phyloP scores from a whole-genome alignment of 1,140 invertebrate genomes.

The Hylaeus anthracinus region DNA sequence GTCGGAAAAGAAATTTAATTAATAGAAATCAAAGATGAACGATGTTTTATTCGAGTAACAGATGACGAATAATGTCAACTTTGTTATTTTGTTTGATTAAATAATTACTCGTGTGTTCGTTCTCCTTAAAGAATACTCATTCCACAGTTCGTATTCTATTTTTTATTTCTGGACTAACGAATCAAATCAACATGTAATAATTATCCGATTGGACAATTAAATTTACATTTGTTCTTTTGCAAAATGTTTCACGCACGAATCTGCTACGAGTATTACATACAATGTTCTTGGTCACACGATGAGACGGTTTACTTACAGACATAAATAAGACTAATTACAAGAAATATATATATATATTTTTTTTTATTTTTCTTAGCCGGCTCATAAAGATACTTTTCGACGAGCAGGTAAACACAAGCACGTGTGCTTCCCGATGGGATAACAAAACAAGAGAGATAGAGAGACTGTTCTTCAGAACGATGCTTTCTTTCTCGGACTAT shows the following conservation, averaged over 20 bases:
- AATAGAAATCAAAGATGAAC: not conserved
- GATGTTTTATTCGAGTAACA: no score
- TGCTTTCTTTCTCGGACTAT: constrained; percentile 15
- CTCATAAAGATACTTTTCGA: constrained; percentile 16
- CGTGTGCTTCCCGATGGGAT: not conserved
- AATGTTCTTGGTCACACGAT: constrained; percentile 25
- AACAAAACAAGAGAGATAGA: not conserved
- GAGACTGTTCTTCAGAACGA: not conserved
- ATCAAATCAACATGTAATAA: no score
- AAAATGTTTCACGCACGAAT: constrained; percentile 1
- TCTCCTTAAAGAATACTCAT: no score
- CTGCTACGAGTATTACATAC: constrained; percentile 38
- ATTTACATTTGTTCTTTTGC: no score
- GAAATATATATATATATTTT: not conserved
- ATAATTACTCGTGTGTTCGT: no score
- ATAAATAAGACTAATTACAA: constrained; percentile 58
- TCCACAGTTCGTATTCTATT: no score
- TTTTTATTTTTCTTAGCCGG: constrained; percentile 1
- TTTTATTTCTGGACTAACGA: no score
- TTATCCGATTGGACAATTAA: no score
- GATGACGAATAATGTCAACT: no score
- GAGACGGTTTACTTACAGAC: constrained; percentile 26
- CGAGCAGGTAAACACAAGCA: not conserved
- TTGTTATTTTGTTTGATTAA: no score
- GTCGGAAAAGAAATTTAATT: not conserved